Conservation (phyloP, 2,888 invertebrate species). For the Andrena bucephala region DNA sequence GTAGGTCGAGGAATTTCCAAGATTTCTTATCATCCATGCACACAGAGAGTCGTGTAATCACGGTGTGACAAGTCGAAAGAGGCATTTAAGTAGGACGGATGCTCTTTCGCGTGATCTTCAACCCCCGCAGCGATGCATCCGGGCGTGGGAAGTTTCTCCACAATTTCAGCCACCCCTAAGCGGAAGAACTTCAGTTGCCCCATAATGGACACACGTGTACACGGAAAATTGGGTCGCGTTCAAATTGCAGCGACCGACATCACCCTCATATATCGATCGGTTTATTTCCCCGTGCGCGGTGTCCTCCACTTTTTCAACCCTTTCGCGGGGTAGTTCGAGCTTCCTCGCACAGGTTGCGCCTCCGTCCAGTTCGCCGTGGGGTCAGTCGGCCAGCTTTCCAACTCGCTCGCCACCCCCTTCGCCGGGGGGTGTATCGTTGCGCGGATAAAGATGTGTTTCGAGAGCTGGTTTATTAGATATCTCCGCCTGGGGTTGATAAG, state of each 20-base stretch:
- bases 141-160: background rate
- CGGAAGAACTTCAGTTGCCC: conserved; percentile 10
- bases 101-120: background rate
- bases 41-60: conserved; percentile 11
- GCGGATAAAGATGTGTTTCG: conserved; percentile 75
- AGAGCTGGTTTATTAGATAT: conserved; percentile 84
- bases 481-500: conserved; percentile 74
- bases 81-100: no score
- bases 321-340: conserved; percentile 79
- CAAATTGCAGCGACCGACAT: conserved; percentile 54
- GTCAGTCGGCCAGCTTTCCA: conserved; percentile 70
- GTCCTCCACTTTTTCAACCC: conserved; percentile 79
- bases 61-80: no score
- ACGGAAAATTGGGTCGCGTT: conserved; percentile 59
- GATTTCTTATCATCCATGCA: conserved; percentile 7
- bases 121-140: background rate
- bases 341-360: conserved; percentile 81
- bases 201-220: conserved; percentile 24
- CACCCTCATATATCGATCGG: conserved; percentile 66
- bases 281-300: conserved; percentile 59
- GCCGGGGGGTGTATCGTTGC: conserved; percentile 69
- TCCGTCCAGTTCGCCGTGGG: conserved; percentile 77
- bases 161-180: background rate
- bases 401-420: conserved; percentile 50
- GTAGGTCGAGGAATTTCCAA: background rate